Evolutionary conservation across 2,888 invertebrate genomes (phyloP).

Genomic region (Galeopsomyia nigrocyanea): DNA sequence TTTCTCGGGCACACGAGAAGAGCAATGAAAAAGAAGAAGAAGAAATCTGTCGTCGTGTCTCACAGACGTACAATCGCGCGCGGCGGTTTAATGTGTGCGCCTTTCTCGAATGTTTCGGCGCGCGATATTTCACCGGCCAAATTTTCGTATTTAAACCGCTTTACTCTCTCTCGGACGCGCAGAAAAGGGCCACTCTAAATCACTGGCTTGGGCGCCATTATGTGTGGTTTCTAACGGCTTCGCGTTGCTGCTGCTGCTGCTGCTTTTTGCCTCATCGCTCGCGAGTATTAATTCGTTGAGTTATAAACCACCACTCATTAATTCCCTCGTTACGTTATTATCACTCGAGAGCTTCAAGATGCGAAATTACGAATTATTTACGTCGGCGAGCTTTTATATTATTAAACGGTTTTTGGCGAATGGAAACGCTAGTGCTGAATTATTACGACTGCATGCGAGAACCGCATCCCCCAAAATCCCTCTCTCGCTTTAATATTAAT

Average conservation of each 20-base stretch:
- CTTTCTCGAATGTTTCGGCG: background rate
- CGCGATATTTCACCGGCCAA: background rate
- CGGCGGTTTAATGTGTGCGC: no score
- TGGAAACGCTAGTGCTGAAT: no score
- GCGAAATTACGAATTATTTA: no score
- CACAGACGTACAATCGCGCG: background rate
- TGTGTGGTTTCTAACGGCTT: background rate
- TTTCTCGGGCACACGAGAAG: no score
- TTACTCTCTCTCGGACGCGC: conserved; percentile 12
- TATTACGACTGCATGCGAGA: background rate
- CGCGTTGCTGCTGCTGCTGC: no score
- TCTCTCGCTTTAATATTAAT: no score
- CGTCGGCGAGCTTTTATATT: no score
- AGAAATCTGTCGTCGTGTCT: background rate
- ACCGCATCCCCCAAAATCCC: background rate
- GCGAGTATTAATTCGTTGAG: conserved; percentile 38
- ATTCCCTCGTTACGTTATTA: conserved; percentile 13
- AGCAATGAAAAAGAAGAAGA: no score
- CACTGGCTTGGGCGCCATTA: conserved; percentile 22
- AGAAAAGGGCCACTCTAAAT: conserved; percentile 41
- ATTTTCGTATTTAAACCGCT: background rate
- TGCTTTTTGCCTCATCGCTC: no score
- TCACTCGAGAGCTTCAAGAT: no score
- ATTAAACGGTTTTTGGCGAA: no score
- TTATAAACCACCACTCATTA: conserved; percentile 42